Percentiles rank a stretch among this genome's conserved stretches.
Conservation (phyloP, 2,113 vertebrate genomes). For the Myiozetetes cayanensis region DNA sequence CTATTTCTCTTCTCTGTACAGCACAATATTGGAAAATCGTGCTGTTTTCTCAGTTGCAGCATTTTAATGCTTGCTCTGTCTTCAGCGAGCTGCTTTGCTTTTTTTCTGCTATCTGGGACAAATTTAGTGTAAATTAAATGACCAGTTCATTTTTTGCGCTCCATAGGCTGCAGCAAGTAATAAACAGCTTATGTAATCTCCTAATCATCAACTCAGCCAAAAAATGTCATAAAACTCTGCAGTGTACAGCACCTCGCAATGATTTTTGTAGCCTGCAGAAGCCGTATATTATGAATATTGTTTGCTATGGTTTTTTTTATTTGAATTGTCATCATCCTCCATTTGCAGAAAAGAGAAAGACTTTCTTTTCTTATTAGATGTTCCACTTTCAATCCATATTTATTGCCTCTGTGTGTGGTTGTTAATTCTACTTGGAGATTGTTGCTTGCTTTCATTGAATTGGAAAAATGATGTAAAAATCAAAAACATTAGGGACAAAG, state of each 20-base stretch:
- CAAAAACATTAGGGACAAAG: not conserved
- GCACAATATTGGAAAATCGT: not conserved
- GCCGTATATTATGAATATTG: constrained; percentile 45
- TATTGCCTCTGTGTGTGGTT: constrained; percentile 12
- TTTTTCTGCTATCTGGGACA: constrained; percentile 43
- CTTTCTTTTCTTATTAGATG: constrained; percentile 23
- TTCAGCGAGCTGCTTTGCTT: constrained; percentile 34
- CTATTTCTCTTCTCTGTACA: constrained; percentile 18
- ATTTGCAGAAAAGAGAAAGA: constrained; percentile 24
- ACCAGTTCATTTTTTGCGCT: constrained; percentile 56
- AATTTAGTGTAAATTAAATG: constrained; percentile 68
- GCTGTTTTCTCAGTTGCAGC: not conserved
- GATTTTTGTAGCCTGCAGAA: constrained; percentile 55
- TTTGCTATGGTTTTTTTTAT: constrained; percentile 37
- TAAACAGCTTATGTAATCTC: constrained; percentile 71
- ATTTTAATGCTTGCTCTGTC: constrained; percentile 35
- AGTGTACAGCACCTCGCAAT: constrained; percentile 39
- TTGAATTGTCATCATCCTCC: constrained; percentile 31
- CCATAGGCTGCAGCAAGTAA: constrained; percentile 60
- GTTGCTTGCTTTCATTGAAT: not conserved
- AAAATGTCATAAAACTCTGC: constrained; percentile 59
- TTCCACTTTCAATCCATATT: not conserved
- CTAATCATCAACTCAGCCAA: constrained; percentile 65
- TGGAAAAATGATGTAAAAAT: not conserved
- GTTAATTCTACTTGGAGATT: constrained; percentile 18